Evolutionary conservation across 2,797 vertebrate genomes (phyloP), one percentile per base, ranked within the genome.

Genomic region (Varecia variegata): DNA sequence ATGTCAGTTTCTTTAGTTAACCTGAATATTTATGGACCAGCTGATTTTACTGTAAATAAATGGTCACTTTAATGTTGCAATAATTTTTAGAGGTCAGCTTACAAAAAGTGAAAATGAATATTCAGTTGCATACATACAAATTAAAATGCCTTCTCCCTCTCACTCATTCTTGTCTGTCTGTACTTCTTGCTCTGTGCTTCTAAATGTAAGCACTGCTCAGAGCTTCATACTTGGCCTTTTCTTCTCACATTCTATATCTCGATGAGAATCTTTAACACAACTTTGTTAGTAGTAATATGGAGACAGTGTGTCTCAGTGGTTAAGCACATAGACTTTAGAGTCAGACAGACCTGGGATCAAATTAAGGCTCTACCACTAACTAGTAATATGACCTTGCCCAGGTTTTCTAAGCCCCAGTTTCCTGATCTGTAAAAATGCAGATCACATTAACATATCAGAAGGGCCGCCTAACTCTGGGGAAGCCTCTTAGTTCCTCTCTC

Each of bases 1-100:
- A 90, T 92, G 27, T 27, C n/a, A 62, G 9, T 93, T 74, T 79
- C 43, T 92, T 93, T 80, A 74, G 62, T 74, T 79, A 79, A 91
- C 50, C 21, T 80, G 50, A 60, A 15, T 18, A 83, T 79, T 97
- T 94, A 88, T 67, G 65, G 38, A n/a, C 32, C 74, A 73, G 27
- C 43, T 93, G 45, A 52, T 84, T 94, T 90, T 43, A 67, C 52
- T 96, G 6, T 94, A 65, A 71, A 89, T 70, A 83, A 38, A 54
- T 71, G 47, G 21, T 88, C 35, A 71, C 23, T 45, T 84, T 65
- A 91, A 88, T 90, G 10, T 70, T 71, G 11, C 13, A 74, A 12
- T 90, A n/a, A 45, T 14, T 76, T 88, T 87, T 93, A 83, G 40
- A 65, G 52, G 30, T 84, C 14, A 77, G 20, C 21, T 85, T 60